Base-by-base conservation (phyloP, 2,797 vertebrate species). In the Catamblyrhynchus diadema region DNA sequence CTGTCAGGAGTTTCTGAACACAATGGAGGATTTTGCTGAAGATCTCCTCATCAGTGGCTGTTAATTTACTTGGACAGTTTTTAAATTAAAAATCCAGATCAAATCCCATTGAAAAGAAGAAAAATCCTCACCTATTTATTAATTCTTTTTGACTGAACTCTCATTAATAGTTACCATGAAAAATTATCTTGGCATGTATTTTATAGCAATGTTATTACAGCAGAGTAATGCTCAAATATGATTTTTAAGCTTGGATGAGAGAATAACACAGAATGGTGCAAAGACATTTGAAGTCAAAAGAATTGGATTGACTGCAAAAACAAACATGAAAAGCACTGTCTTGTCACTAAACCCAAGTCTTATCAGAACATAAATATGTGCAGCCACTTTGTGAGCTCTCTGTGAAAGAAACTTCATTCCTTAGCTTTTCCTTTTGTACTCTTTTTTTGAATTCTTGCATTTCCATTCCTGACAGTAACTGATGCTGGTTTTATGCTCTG, bases 21-120 rank as follows among this genome's bases (percentile, higher is more conserved):
- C 88, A 16, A 90, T 99, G 96, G 90, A 96, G 0, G 93, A 97
- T 2, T 98, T 98, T 90, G 84, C 95, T 10, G 95, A 98, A 57
- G 96, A 97, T 71, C 96, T 98, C 62, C 87, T 98, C 51, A 70
- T 98, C 83, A 95, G 82, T 14, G 98, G 97, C 75, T 98, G 98
- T 39, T 96, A 90, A 96, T 50, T 70, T 11, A 48, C 45, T 56
- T 89, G 65, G 39, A 53, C 20, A 75, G 45, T 18, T 91, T 60
- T 71, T 4, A 15, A 35, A n/a, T 35, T 9, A 37, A 39, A 48
- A 93, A 72, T 65, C 60, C 28, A 64, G 33, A 51, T 54, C 15
- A 8, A 47, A 51, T 65, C 57, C 75, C 51, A 28, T 47, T 14
- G 28, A 6, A 65, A 75, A 81, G 39, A 30, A 23, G 21, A 33